These are phyloP conservation scores for Phoxinus dragarum DNA, from an alignment of 2,797 vertebrate genomes.

Conservation along the genomic window DNA sequence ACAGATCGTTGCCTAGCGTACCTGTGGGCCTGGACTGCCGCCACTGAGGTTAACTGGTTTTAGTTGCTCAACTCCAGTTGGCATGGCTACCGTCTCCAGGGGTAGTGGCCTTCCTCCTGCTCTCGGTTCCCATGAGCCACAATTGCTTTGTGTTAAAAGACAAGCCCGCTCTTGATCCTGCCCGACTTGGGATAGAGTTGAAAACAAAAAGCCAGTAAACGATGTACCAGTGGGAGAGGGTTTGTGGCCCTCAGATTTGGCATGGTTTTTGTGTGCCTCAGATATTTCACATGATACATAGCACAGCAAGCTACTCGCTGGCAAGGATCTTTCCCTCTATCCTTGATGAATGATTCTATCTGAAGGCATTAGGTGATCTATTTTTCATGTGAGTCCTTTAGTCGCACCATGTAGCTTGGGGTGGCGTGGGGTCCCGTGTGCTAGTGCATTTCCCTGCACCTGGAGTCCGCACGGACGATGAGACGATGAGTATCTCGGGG, in stretches of 20 bases:
- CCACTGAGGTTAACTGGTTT: conserved; percentile 76
- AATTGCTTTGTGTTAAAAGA: conserved; percentile 68
- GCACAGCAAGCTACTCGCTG: conserved; percentile 65
- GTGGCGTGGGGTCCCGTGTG: conserved; percentile 55
- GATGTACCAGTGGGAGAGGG: neutral
- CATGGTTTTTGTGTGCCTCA: neutral
- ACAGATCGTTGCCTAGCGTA: conserved; percentile 74
- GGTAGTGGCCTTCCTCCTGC: conserved; percentile 63
- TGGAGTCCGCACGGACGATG: neutral
- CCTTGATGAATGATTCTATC: conserved; percentile 83
- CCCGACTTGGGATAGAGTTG: neutral
- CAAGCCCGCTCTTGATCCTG: conserved; percentile 39
- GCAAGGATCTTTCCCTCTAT: conserved; percentile 61
- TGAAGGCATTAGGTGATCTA: conserved; percentile 81
- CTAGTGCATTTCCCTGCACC: conserved; percentile 2
- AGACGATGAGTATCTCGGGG: conserved; percentile 69
- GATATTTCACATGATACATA: conserved; percentile 33
- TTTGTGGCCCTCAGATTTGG: neutral
- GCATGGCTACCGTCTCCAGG: conserved; percentile 76
- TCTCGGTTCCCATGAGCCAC: conserved; percentile 54
- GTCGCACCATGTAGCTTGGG: conserved; percentile 70
- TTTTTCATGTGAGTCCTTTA: conserved; percentile 78
- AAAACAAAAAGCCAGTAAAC: conserved; percentile 33
- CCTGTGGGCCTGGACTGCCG: conserved; percentile 75
- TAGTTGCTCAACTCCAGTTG: conserved; percentile 71